A percentile compares a stretch with the other conserved stretches of the same genome.
Evolutionary conservation across 2,113 vertebrate species (phyloP).

Genomic region (Tonatia bakeri): DNA sequence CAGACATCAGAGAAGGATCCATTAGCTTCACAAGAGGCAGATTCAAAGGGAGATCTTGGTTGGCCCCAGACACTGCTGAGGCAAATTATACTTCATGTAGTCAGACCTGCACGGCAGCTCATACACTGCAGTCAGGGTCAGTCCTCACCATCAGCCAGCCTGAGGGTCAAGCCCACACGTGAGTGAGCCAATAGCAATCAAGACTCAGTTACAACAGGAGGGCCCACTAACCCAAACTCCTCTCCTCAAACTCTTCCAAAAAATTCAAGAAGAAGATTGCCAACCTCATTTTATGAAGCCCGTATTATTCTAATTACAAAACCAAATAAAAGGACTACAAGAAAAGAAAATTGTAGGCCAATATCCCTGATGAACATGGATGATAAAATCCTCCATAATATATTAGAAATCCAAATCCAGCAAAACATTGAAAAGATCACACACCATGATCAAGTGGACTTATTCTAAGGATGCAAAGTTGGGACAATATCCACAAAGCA

Average conservation of each 20-base stretch:
- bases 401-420: not conserved
- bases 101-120: too few relatives aligned
- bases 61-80: not conserved
- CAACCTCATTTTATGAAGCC: not conserved
- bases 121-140: too few relatives aligned
- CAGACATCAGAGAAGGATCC: not conserved
- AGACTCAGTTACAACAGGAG: too few relatives aligned
- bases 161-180: not conserved
- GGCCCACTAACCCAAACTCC: too few relatives aligned
- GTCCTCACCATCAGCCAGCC: not conserved
- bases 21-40: not conserved
- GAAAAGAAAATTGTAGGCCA: not conserved
- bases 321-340: not conserved
- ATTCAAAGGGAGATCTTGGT: not conserved
- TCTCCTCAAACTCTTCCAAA: not conserved
- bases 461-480: not conserved
- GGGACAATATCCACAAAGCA: not conserved
- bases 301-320: not conserved
- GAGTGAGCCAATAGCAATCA: not conserved
- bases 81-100: too few relatives aligned
- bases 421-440: not conserved
- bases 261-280: not conserved
- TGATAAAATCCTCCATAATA: not conserved
- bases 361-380: not conserved
- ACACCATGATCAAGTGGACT: not conserved